Evolutionary conservation across 64 coral and sea anemone genomes (phyloP).

Genomic region (Dendronephthya gigantea): DNA sequence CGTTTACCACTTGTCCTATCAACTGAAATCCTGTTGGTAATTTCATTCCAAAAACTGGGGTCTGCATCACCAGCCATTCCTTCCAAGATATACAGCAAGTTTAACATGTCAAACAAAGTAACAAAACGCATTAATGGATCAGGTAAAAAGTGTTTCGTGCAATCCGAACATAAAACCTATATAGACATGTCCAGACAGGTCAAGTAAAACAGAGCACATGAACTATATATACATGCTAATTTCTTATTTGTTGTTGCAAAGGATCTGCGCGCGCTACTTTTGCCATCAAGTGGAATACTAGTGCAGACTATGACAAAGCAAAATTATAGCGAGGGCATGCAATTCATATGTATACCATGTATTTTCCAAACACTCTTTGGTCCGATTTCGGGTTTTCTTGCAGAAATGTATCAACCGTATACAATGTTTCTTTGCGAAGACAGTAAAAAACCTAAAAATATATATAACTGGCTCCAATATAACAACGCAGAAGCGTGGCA

Average conservation of each 20-base stretch:
- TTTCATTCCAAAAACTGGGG: conserved; percentile 39
- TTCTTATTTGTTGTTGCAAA: no score
- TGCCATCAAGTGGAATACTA: no score
- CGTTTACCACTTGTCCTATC: conserved; percentile 33
- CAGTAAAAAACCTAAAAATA: conserved; percentile 35
- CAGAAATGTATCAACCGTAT: background rate
- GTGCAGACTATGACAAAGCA: background rate
- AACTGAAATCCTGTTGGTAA: conserved; percentile 31
- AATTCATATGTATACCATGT: conserved; percentile 7
- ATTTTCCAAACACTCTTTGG: conserved; percentile 34
- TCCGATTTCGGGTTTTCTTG: background rate
- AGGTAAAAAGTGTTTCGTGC: no score
- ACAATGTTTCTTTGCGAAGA: conserved; percentile 25
- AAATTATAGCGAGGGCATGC: no score
- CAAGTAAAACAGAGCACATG: no score
- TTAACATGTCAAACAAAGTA: no score
- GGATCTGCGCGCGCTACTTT: no score
- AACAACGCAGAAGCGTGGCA: background rate
- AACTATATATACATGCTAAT: no score
- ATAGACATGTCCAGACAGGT: no score
- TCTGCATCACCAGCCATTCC: conserved; percentile 39
- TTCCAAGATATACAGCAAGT: background rate
- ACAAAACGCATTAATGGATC: no score
- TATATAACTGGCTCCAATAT: background rate
- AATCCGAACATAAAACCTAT: no score